Conservation (phyloP, 92 coral and sea anemone species). For the Virgularia gustaviana region DNA sequence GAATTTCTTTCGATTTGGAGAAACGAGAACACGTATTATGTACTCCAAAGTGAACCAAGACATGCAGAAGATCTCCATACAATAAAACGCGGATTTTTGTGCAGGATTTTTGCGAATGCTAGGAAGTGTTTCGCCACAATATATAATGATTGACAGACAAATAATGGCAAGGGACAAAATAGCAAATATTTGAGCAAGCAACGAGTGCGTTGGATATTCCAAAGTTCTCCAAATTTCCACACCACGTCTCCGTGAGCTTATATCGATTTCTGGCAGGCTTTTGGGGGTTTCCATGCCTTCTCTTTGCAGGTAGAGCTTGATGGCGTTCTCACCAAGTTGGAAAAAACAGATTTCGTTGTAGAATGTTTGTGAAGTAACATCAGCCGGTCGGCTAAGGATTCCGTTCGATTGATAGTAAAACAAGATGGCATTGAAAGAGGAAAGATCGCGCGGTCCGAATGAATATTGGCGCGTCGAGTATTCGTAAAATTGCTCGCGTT, state of each 20-base stretch:
- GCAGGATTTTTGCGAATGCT: constrained; percentile 62
- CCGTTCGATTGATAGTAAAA: constrained; percentile 88
- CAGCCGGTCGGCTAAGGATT: constrained; percentile 68
- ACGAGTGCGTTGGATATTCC: constrained; percentile 68
- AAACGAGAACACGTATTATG: constrained; percentile 59
- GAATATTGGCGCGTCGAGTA: constrained; percentile 65
- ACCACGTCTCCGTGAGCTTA: constrained; percentile 46
- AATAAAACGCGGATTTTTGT: constrained; percentile 58
- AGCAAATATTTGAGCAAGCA: constrained; percentile 65
- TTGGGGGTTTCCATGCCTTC: constrained; percentile 37
- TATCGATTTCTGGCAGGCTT: constrained; percentile 40
- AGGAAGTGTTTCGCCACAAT: constrained; percentile 82
- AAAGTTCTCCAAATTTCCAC: constrained; percentile 67
- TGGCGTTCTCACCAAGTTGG: constrained; percentile 62
- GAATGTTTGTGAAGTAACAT: constrained; percentile 71
- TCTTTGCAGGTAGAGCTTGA: constrained; percentile 55
- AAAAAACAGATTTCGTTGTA: constrained; percentile 75
- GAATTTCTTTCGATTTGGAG: constrained; percentile 67
- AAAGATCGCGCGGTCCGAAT: constrained; percentile 81
- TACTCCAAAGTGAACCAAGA: constrained; percentile 84
- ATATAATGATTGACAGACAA: constrained; percentile 75
- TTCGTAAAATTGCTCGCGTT: constrained; percentile 72
- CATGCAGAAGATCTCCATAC: constrained; percentile 74
- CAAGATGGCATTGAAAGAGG: constrained; percentile 73
- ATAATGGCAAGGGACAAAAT: constrained; percentile 75